phyloP scores from a whole-genome alignment of 2,888 invertebrate species.

The Dynastes hyllus region DNA sequence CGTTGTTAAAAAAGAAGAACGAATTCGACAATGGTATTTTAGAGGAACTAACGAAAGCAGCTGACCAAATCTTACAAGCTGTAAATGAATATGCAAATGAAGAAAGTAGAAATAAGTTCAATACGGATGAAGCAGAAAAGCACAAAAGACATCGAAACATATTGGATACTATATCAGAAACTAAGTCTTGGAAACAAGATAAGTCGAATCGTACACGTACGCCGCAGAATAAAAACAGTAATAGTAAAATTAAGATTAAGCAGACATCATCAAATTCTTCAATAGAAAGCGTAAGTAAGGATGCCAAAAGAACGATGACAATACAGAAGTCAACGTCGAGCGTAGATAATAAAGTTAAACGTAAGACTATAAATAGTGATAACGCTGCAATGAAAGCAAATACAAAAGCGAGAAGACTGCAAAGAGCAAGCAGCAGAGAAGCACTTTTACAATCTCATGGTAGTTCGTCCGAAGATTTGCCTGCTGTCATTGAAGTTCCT shows the following conservation, averaged over 20 bases:
- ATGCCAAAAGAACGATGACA: conserved; percentile 45
- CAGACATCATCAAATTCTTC: conserved; percentile 69
- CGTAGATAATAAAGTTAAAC: conserved; percentile 57
- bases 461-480: conserved; percentile 73
- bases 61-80: conserved; percentile 76
- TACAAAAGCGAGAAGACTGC: conserved; percentile 70
- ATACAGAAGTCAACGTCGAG: conserved; percentile 35
- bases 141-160: conserved; percentile 58
- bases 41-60: conserved; percentile 75
- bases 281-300: conserved; percentile 65
- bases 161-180: conserved; percentile 70
- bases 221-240: conserved; percentile 52
- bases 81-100: conserved; percentile 74
- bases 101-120: conserved; percentile 64
- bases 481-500: conserved; percentile 64
- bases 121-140: conserved; percentile 64
- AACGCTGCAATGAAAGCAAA: conserved; percentile 60
- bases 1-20: conserved; percentile 57
- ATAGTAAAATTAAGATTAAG: conserved; percentile 61
- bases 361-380: conserved; percentile 59
- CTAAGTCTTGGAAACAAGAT: conserved; percentile 67
- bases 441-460: conserved; percentile 71
- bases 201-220: conserved; percentile 55
- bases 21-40: conserved; percentile 71
- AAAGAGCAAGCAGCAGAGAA: conserved; percentile 73